Evolutionary conservation across 1,140 invertebrate genomes (phyloP).

Genomic region (Ladona fulva): DNA sequence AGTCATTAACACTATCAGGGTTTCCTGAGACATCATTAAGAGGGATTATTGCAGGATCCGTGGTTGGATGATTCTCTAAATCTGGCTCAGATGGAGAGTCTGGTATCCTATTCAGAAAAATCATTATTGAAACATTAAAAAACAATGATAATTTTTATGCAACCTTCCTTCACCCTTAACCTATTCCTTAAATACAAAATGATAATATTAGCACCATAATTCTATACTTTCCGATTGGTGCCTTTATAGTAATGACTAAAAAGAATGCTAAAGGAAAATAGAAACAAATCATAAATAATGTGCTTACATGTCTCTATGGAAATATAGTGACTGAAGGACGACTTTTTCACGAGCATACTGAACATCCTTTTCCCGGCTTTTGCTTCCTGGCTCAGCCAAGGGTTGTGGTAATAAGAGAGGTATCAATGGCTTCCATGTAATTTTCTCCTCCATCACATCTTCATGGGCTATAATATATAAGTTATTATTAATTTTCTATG

Average conservation of each 20-base stretch:
- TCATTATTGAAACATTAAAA: not conserved
- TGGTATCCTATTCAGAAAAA: constrained; percentile 50
- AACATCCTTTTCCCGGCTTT: constrained; percentile 76
- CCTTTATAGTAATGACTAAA: constrained; percentile 18
- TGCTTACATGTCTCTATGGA: constrained; percentile 64
- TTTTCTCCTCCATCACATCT: constrained; percentile 70
- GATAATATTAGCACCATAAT: not conserved
- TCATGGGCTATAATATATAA: constrained; percentile 40
- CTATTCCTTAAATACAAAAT: not conserved
- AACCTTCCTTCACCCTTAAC: too few species aligned
- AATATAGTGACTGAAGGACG: constrained; percentile 76
- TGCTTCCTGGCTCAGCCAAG: constrained; percentile 59
- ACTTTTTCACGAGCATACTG: constrained; percentile 76
- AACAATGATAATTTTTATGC: constrained; percentile 8
- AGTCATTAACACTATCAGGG: constrained; percentile 67
- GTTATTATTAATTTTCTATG: too few species aligned
- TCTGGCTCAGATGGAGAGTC: constrained; percentile 80
- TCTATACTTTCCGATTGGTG: too few species aligned
- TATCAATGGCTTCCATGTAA: constrained; percentile 55
- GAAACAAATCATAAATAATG: constrained; percentile 19
- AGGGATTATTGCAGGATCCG: constrained; percentile 74
- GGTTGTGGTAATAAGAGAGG: constrained; percentile 54
- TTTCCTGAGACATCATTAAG: constrained; percentile 77
- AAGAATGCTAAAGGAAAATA: constrained; percentile 11
- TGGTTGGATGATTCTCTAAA: constrained; percentile 59